Evolutionary conservation across 2,797 vertebrate genomes (phyloP).

Genomic region (Pangasius sanitwongsei): DNA sequence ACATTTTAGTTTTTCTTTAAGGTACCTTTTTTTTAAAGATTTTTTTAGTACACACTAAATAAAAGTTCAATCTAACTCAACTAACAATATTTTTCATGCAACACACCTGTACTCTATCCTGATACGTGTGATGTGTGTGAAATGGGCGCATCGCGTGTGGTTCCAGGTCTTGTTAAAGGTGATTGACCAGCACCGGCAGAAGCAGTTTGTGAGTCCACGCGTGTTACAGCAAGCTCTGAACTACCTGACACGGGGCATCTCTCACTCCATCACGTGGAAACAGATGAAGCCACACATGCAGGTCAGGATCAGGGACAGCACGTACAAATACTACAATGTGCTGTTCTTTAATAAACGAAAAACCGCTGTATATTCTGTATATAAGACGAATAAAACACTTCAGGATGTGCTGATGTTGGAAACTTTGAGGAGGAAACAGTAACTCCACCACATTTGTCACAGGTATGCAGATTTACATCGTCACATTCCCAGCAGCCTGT

Average conservation of each 20-base stretch:
- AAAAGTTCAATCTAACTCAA: neutral
- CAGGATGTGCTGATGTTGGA: neutral
- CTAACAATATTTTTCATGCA: neutral
- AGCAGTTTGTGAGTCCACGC: conserved; percentile 90
- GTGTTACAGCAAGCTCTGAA: conserved; percentile 92
- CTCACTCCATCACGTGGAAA: conserved; percentile 94
- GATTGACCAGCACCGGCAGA: conserved; percentile 89
- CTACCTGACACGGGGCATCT: conserved; percentile 87
- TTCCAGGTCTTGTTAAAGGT: conserved; percentile 91
- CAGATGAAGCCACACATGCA: conserved; percentile 96
- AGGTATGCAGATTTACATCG: neutral
- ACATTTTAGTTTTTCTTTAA: neutral
- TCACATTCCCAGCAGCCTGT: neutral
- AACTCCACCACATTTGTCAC: neutral
- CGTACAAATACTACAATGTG: neutral
- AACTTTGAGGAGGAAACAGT: neutral
- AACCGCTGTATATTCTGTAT: neutral
- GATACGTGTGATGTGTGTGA: neutral
- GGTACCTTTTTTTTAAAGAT: neutral
- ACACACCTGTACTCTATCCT: neutral
- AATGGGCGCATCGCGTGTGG: neutral
- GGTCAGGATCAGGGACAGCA: conserved; percentile 69
- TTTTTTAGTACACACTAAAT: neutral
- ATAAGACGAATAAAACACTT: neutral
- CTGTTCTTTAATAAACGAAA: neutral